These are phyloP conservation scores for Platorchestia sp. DNA, from an alignment of 1,140 invertebrate species.

Conservation along the genomic window DNA sequence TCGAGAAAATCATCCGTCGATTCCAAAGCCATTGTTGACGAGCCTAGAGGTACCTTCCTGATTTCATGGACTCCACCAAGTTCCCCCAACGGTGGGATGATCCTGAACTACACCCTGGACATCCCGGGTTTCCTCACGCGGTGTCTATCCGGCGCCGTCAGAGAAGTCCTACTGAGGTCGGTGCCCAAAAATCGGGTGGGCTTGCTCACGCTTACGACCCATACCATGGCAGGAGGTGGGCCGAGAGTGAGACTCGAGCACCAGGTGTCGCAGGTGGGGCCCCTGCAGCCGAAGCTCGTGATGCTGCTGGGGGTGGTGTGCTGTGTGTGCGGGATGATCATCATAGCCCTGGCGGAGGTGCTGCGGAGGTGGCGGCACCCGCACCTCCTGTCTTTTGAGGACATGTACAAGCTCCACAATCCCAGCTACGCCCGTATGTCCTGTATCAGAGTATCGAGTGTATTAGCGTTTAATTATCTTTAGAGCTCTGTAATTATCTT, in stretches of 20 bases:
- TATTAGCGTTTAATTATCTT: not conserved
- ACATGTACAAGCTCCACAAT: not conserved
- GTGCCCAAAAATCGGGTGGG: not conserved
- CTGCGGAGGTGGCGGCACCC: not conserved
- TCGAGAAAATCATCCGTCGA: not conserved
- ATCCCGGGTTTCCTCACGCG: not conserved
- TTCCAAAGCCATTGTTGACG: not conserved
- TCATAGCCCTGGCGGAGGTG: not conserved
- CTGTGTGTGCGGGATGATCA: not conserved
- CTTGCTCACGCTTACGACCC: not conserved
- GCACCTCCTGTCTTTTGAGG: not conserved
- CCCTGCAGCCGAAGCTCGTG: not conserved
- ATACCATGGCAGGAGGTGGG: not conserved
- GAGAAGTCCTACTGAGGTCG: not conserved
- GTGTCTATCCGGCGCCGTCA: not conserved
- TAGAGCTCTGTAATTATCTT: not conserved
- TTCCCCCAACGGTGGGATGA: not conserved
- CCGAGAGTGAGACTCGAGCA: not conserved
- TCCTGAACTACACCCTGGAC: not conserved
- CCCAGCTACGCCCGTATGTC: conserved; percentile 22
- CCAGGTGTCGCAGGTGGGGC: not conserved
- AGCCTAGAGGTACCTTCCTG: not conserved
- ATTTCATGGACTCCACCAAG: not conserved
- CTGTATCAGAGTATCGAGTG: not conserved
- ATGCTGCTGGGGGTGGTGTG: not conserved